Evolutionary conservation across 2,888 invertebrate species (phyloP).

Genomic region (Drosophila bunnanda): DNA sequence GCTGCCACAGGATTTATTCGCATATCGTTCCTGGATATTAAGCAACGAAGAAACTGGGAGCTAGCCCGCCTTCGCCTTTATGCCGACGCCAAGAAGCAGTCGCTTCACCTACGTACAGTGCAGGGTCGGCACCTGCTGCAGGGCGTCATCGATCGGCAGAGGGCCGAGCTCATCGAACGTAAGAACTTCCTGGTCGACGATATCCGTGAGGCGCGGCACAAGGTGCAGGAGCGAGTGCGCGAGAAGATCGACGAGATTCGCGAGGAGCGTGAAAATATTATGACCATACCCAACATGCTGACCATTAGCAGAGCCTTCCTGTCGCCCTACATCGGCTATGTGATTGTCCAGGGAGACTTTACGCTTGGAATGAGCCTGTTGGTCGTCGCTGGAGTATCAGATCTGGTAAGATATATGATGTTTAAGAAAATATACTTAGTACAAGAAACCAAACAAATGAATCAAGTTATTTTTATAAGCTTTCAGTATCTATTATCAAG

Average conservation of each 20-base stretch:
- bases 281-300: conserved; percentile 96
- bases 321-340: conserved; percentile 95
- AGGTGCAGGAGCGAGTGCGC: conserved; percentile 90
- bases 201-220: conserved; percentile 89
- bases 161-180: conserved; percentile 87
- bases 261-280: conserved; percentile 91
- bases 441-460: not conserved
- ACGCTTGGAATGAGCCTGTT: conserved; percentile 92
- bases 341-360: conserved; percentile 93
- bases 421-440: not conserved
- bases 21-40: conserved; percentile 82
- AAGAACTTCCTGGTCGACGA: conserved; percentile 89
- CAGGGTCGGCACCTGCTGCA: conserved; percentile 86
- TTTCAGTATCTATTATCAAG: not conserved
- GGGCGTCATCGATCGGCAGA: conserved; percentile 87
- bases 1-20: conserved; percentile 83
- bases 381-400: conserved; percentile 94
- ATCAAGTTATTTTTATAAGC: not conserved
- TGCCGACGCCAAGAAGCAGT: conserved; percentile 82
- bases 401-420: conserved; percentile 88
- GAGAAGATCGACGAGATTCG: conserved; percentile 89
- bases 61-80: conserved; percentile 81
- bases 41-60: conserved; percentile 82
- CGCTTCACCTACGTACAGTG: conserved; percentile 79
- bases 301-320: conserved; percentile 93